phyloP scores from a whole-genome alignment of 2,797 vertebrate species.

The Oryzias sinensis region DNA sequence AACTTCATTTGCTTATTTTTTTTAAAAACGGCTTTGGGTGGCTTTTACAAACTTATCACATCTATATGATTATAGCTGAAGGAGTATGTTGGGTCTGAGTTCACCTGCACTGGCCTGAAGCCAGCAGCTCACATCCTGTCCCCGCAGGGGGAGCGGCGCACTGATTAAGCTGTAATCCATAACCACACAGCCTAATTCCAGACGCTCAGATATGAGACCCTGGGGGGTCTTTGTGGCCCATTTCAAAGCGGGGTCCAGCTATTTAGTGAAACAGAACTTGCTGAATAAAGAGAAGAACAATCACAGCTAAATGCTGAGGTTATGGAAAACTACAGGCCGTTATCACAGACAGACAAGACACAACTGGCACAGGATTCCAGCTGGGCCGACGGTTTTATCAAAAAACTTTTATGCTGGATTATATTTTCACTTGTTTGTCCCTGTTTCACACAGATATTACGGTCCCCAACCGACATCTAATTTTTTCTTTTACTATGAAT shows the following conservation, averaged over 20 bases:
- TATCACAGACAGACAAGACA: slow-evolving; percentile 48
- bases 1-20: too few relatives aligned
- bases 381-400: slow-evolving; percentile 10
- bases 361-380: slow-evolving; percentile 10
- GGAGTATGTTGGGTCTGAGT: slow-evolving; percentile 1
- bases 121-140: slow-evolving; percentile 15
- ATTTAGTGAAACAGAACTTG: slow-evolving; percentile 38
- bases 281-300: slow-evolving; percentile 47
- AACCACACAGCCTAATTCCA: slow-evolving; percentile 33
- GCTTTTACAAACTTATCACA: too few relatives aligned
- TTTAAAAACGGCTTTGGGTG: too few relatives aligned
- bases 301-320: slow-evolving; percentile 37
- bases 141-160: slow-evolving; percentile 6
- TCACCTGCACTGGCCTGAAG: slow-evolving; percentile 40
- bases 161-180: slow-evolving; percentile 43
- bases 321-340: slow-evolving; percentile 25
- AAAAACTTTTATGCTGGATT: slow-evolving; percentile 20
- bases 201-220: slow-evolving; percentile 33
- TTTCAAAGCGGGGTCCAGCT: slow-evolving; percentile 31
- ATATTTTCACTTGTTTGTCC: slow-evolving; percentile 15
- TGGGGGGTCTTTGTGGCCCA: slow-evolving; percentile 47
- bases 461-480: not conserved
- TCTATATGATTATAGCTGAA: too few relatives aligned
- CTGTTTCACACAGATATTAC: slow-evolving; percentile 27
- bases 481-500: slow-evolving; percentile 21